phyloP scores from a whole-genome alignment of 2,113 vertebrate genomes.

The Seriola rivoliana region DNA sequence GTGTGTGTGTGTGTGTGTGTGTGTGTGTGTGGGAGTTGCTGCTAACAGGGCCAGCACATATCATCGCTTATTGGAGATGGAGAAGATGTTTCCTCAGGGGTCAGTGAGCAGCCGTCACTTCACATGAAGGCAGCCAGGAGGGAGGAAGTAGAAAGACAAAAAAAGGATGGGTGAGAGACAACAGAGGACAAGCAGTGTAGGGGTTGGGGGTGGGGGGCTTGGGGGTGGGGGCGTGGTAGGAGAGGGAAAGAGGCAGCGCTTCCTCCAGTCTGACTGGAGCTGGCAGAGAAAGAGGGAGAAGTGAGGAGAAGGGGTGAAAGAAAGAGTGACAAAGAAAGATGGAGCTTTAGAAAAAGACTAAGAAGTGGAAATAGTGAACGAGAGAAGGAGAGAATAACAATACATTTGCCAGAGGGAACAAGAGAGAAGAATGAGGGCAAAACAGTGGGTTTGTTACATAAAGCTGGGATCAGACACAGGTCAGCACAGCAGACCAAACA shows the following conservation, averaged over 20 bases:
- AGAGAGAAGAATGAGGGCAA: slow-evolving; percentile 39
- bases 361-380: not conserved
- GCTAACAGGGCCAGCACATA: slow-evolving; percentile 56
- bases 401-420: slow-evolving; percentile 25
- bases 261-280: slow-evolving; percentile 7
- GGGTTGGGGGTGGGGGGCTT: not conserved
- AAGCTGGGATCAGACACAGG: slow-evolving; percentile 56
- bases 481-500: slow-evolving; percentile 52
- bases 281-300: not conserved
- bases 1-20: not conserved
- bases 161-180: slow-evolving; percentile 43
- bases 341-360: not conserved
- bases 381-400: slow-evolving; percentile 20
- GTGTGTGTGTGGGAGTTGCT: not conserved
- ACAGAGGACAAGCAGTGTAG: slow-evolving; percentile 8
- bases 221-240: not conserved
- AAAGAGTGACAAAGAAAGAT: not conserved
- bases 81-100: slow-evolving; percentile 66
- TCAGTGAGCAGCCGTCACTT: slow-evolving; percentile 68
- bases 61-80: slow-evolving; percentile 56
- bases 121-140: slow-evolving; percentile 63
- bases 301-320: not conserved
- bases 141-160: slow-evolving; percentile 20
- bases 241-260: not conserved
- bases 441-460: slow-evolving; percentile 62